phyloP scores from a whole-genome alignment of 2,888 invertebrate genomes.

The Pristionchus arcanus region DNA sequence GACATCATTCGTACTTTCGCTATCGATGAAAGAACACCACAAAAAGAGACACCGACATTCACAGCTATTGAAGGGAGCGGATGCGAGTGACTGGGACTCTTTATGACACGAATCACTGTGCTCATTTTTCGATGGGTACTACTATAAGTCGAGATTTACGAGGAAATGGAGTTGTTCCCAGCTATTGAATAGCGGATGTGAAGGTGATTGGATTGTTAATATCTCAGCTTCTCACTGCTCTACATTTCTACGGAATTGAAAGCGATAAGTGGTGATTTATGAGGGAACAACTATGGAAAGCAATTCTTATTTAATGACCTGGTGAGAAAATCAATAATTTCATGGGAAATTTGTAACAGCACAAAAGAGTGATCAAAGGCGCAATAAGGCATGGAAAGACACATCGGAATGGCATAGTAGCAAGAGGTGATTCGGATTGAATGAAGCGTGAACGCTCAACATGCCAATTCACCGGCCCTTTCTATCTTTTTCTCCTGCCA shows the following conservation, averaged over 20 bases:
- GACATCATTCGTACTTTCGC: constrained; percentile 7
- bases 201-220: too few species aligned
- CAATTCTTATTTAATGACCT: too few species aligned
- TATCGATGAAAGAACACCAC: not conserved
- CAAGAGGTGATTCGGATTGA: not conserved
- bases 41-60: not conserved
- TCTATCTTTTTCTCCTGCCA: constrained; percentile 20
- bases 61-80: not conserved
- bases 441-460: not conserved
- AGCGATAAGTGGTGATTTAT: too few species aligned
- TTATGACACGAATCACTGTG: not conserved
- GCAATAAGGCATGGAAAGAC: not conserved
- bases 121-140: not conserved
- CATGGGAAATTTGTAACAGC: too few species aligned
- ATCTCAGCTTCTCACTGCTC: not conserved
- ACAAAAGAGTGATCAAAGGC: too few species aligned
- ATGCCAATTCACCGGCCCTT: not conserved
- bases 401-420: not conserved
- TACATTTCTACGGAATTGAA: not conserved
- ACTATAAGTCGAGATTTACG: too few species aligned
- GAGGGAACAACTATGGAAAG: not conserved
- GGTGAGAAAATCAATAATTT: too few species aligned
- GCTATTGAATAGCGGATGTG: too few species aligned
- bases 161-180: too few species aligned
- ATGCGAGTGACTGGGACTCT: not conserved